Evolutionary conservation across 2,797 vertebrate species (phyloP).

Genomic region (Hyperoplus immaculatus): DNA sequence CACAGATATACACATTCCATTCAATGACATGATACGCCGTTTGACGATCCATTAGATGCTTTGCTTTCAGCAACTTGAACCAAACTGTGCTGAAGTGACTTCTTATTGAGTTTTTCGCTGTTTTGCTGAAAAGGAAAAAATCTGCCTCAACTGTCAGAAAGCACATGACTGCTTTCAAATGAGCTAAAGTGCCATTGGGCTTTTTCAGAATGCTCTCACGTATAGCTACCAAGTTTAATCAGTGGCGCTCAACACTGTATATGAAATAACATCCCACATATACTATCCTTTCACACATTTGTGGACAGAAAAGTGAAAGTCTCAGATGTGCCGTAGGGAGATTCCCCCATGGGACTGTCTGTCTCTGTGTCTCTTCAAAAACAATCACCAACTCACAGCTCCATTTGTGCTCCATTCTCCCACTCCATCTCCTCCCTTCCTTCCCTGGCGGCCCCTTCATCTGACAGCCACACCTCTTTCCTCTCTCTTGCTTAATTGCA

Average conservation of each 20-base stretch:
- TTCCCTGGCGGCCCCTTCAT: slow-evolving; percentile 57
- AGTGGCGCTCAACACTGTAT: slow-evolving; percentile 21
- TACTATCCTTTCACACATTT: slow-evolving; percentile 2
- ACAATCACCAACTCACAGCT: slow-evolving; percentile 48
- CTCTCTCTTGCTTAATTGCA: slow-evolving; percentile 73
- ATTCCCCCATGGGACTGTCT: slow-evolving; percentile 65
- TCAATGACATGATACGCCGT: background rate
- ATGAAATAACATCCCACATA: background rate
- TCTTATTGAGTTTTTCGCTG: background rate
- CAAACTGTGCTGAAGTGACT: background rate
- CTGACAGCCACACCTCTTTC: slow-evolving; percentile 70
- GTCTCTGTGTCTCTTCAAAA: slow-evolving; percentile 68
- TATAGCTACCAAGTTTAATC: background rate
- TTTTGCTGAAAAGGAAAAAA: background rate
- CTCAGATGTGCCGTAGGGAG: slow-evolving; percentile 59
- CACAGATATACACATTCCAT: background rate
- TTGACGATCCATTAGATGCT: background rate
- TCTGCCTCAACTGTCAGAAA: background rate
- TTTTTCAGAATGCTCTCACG: background rate
- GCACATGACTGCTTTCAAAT: background rate
- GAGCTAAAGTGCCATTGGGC: background rate
- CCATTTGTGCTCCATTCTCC: slow-evolving; percentile 37
- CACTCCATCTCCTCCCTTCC: slow-evolving; percentile 47
- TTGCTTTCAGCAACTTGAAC: background rate
- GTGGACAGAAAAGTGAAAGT: slow-evolving; percentile 31